Evolutionary conservation across 30 jellyfish, hydroid and myxozoan genomes (phyloP), one percentile per base, ranked within the genome.

Genomic region (Sanderia malayensis): DNA sequence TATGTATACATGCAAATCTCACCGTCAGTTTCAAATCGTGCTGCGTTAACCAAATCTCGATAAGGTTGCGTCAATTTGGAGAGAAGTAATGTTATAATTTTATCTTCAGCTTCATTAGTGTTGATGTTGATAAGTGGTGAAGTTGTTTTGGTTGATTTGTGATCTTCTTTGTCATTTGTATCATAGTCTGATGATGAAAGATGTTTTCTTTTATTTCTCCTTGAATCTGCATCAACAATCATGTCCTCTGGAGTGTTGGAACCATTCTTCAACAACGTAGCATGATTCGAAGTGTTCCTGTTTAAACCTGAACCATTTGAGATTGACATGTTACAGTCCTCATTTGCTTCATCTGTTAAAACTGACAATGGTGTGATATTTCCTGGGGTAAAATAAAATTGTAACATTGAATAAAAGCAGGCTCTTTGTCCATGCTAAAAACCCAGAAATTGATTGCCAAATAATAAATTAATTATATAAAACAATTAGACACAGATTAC

Each of bases 21-120:
- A 78, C 89, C 82, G 37, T 78, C 82, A 28, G 70, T 73, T 0
- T 64, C 82, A 31, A 78, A 59, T 61, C 62, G 64, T 31, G 82
- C 64, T 13, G 89, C 78, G 37, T 55, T 64, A 0, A 78, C 82
- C 41, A 78, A 59, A 6, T 44, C 76, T 65, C 58, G 64, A 37
- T 78, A 78, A 2, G 75, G 80, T 29, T 22, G 71, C 20, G 89
- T 62, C 11, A 78, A 47, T 44, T 78, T 65, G 20, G 70, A 78
- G 0, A 58, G 24, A 18, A 78, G 60, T 19, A 27, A 10, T 17
- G 20, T 4, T 24, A 30, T 52, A 28, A 78, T 33, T 10, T 37
- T 41, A 4, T 47, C 29, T 25, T 78, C 67, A 4, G 71, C 44
- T 21, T 21, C 23, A 1, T 55, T 64, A n/a, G 70, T 69, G 20